Conservation (phyloP, 2,888 invertebrate species). For the Nomada ferruginata region DNA sequence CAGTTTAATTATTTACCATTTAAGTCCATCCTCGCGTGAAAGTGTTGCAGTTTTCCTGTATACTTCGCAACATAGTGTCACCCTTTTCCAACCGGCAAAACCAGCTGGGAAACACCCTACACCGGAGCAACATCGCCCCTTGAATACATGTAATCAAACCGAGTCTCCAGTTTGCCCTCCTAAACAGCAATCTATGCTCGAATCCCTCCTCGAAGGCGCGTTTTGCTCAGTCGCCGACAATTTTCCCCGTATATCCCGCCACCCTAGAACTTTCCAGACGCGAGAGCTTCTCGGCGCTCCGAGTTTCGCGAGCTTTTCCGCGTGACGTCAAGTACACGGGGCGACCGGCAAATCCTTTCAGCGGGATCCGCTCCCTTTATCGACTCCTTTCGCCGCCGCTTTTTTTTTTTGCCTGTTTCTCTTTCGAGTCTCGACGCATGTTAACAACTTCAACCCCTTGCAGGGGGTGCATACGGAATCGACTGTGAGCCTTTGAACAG, state of each 20-base stretch:
- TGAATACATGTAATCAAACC: neutral
- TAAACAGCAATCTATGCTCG: neutral
- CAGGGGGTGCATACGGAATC: slow-evolving; percentile 50
- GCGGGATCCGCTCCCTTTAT: slow-evolving; percentile 8
- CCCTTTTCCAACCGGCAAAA: too few species aligned
- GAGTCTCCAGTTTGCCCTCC: neutral
- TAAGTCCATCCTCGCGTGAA: too few species aligned
- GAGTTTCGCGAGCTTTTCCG: slow-evolving; percentile 11
- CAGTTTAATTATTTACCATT: too few species aligned
- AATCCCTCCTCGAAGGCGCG: neutral
- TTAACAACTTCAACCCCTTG: slow-evolving; percentile 57
- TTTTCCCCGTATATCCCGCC: neutral
- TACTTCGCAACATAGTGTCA: too few species aligned
- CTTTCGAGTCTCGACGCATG: slow-evolving; percentile 40
- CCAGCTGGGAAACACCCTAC: too few species aligned
- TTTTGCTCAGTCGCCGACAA: neutral
- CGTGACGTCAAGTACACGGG: neutral
- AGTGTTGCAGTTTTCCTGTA: too few species aligned
- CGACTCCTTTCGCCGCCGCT: slow-evolving; percentile 4
- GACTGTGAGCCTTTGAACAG: slow-evolving; percentile 43
- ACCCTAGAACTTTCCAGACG: slow-evolving; percentile 3
- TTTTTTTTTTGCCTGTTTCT: slow-evolving; percentile 25
- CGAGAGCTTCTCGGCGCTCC: neutral
- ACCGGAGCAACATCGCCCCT: too few species aligned
- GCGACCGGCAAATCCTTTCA: slow-evolving; percentile 13